Conservation (phyloP, 2,888 invertebrate genomes). For the Norana najaformis region DNA sequence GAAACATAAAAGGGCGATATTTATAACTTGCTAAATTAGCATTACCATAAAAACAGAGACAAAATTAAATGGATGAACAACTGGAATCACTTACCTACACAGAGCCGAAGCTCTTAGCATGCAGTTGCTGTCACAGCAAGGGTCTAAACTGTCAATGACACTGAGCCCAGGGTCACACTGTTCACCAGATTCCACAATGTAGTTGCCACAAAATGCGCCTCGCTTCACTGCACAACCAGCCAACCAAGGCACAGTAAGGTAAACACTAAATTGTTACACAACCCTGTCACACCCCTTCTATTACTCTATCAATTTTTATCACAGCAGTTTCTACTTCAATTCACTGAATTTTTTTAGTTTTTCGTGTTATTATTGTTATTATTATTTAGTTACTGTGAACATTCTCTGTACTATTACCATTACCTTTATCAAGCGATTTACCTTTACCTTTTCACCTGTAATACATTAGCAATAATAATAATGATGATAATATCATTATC, state of each 20-base stretch:
- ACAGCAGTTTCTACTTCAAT: neutral
- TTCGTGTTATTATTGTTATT: neutral
- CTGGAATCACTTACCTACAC: neutral
- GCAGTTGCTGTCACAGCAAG: neutral
- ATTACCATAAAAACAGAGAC: neutral
- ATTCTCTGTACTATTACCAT: neutral
- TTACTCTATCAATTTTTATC: neutral
- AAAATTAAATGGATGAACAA: neutral
- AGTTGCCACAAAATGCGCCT: neutral
- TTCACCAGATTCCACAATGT: neutral
- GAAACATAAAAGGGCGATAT: too few relatives aligned
- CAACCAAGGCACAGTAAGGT: neutral
- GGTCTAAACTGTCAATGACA: neutral
- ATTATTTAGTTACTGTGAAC: too few relatives aligned
- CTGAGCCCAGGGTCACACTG: neutral
- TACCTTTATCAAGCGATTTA: too few relatives aligned
- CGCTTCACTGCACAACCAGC: neutral
- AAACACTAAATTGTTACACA: neutral
- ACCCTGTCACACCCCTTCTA: neutral
- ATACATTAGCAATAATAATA: too few relatives aligned
- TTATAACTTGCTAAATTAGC: too few relatives aligned
- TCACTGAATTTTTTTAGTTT: neutral
- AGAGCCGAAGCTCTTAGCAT: neutral
- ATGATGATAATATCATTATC: too few relatives aligned
- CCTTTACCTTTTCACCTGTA: too few relatives aligned